Evolutionary conservation across 2,113 vertebrate species (phyloP), one percentile per base, ranked within the genome.

Genomic region (Etheostoma spectabile): DNA sequence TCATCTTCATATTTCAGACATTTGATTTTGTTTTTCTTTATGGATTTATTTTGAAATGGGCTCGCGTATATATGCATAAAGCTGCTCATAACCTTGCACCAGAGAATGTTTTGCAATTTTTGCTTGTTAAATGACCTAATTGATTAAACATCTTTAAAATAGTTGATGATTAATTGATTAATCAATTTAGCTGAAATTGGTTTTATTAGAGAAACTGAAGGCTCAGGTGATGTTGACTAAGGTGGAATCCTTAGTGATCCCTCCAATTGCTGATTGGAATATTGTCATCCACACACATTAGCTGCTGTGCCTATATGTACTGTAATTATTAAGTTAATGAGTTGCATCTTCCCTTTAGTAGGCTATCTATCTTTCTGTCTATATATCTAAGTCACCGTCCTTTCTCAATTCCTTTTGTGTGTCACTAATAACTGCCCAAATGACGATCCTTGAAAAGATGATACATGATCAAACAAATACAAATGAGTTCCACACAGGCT

Each of bases 381-480:
- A 19, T 24, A 3, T 35, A 18, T 74, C 14, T 62, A 74, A 42
- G 22, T 46, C 51, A 52, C 33, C 55, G 33, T 55, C 18, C n/a
- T 75, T 64, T 55, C 13, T 74, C 14, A 38, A 33, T 45, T 67
- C 64, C 67, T 15, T 3, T 7, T 75, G 71, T 57, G 51, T 77
- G 27, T 60, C 24, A 3, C 33, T 51, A n/a, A 56, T 79, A 73
- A 64, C 57, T 74, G 66, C 80, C 73, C 80, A 82, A 84, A 69
- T 42, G 62, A 74, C 61, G 42, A 87, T 60, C 55, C 68, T 66
- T 80, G 61, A 79, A 53, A 84, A 79, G 82, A 85, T 49, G 75
- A 88, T 74, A 78, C 74, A 56, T 68, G 89, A 93, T 92, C 90
- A 91, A 90, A 92, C 87, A 89, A 80, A 75, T 52, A 81, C 84